A percentile compares a stretch with the other conserved stretches of the same genome.
phyloP scores from a whole-genome alignment of 2,113 vertebrate genomes.

The Leptobrachium leishanense region DNA sequence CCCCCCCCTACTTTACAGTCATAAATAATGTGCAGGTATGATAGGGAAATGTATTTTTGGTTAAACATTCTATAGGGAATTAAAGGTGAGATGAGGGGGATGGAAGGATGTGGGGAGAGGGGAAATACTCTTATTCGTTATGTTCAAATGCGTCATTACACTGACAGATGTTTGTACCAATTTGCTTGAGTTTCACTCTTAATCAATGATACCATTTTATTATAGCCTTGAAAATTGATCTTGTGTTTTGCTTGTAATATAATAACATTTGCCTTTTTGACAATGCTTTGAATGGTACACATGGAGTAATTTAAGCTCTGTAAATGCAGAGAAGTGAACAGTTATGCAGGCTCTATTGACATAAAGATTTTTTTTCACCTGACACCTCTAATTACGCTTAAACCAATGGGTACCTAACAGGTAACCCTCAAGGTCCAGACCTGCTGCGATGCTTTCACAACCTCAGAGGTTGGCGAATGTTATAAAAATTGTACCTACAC shows the following conservation, averaged over 20 bases:
- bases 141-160: not conserved
- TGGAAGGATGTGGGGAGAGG: not conserved
- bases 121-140: not conserved
- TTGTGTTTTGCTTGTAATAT: not conserved
- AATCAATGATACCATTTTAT: not conserved
- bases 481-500: too few relatives aligned
- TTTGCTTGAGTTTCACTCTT: constrained; percentile 6
- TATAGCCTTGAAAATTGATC: not conserved
- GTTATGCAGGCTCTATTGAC: too few relatives aligned
- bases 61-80: not conserved
- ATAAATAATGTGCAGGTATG: not conserved
- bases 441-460: too few relatives aligned
- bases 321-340: too few relatives aligned
- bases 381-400: too few relatives aligned
- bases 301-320: too few relatives aligned
- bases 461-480: too few relatives aligned
- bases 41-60: not conserved
- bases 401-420: too few relatives aligned
- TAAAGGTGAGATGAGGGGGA: not conserved
- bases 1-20: not conserved
- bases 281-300: not conserved
- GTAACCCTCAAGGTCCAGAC: too few relatives aligned
- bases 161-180: not conserved
- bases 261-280: not conserved
- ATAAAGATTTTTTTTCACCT: too few relatives aligned